Base-by-base conservation (phyloP, 1,140 invertebrate species). In the Drosophila orena region DNA sequence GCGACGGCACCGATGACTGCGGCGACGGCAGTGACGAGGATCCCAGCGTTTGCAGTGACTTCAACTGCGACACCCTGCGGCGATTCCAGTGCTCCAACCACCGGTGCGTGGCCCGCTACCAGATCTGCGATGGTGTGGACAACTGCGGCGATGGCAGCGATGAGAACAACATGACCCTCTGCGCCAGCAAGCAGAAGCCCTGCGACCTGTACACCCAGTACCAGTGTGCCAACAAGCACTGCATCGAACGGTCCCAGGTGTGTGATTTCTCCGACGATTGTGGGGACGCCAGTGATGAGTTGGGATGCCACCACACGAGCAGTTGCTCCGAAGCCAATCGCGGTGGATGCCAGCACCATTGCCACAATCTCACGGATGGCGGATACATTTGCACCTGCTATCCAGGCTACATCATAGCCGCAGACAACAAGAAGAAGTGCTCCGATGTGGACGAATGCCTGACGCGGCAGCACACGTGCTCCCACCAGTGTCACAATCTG, bases 321-420 rank as follows among this genome's bases (percentile, higher is more conserved):
- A 94, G 94, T 3, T 98, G 97, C 91, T 94, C 94, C 24, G 93
- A 95, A n/a, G 81, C 91, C 1, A 95, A 94, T 44, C 77, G 90
- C 91, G 98, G 98, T n/a, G 97, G 98, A 0, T 99, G 98, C 93
- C 95, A 98, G 89, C 98, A 99, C 78, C 96, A 96, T 64, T 99
- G 98, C 84, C 96, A 96, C 43, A 97, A 98, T 89, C 92, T 99
- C 0, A 96, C 96, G 0, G 94, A 95, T 2, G 95, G 95, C 14
- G 97, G 97, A 3, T 98, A 97, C 92, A 97, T 98, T 73, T 99
- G 98, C 91, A 95, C 95, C 34, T 99, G 98, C 91, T 96, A 95
- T 91, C 93, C 95, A 14, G 98, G 98, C 35, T 99, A 96, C 92
- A 96, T 97, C 60, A 96, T 97, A 15, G 95, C 96, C 0, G 91